Evolutionary conservation across 2,113 vertebrate species (phyloP), one percentile per base, ranked within the genome.

Genomic region (Cariama cristata): DNA sequence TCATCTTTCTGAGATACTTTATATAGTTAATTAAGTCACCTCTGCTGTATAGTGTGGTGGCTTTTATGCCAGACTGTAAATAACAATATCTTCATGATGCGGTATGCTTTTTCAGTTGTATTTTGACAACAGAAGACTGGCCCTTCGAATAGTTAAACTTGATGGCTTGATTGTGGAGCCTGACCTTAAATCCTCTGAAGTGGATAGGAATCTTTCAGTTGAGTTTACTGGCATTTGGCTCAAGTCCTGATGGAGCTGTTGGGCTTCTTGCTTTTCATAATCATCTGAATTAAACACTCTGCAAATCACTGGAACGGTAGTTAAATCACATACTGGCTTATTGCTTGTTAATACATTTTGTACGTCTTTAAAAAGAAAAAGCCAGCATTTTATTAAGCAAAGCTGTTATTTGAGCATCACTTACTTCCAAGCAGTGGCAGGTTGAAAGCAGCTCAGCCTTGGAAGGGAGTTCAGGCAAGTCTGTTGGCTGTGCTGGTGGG

Each of bases 381-480:
- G 12, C 15, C 52, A 71, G 79, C 52, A 59, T 91, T 92, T 93
- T 63, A 80, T 92, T 88, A 88, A 91, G 64, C 79, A 96, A 56
- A 71, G 80, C 58, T 0, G 1, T 84, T 87, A 40, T 89, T 75
- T 85, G 87, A 64, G 69, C 80, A 79, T 89, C 86, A 44, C 59
- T 93, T 85, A 19, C 38, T 77, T 87, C 40, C 47, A 81, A 64
- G 76, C 56, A 60, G 67, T 23, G 81, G 74, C 94, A 95, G n/a
- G 73, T 32, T 95, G 91, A 89, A 94, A 95, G 88, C 91, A 74
- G 86, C 73, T 95, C 86, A 90, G 79, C 58, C 58, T 73, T 1
- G 3, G 71, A 40, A 92, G 45, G 76, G 71, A 66, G 42, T 2
- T 68, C 55, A 81, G 56, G 49, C n/a, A 76, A 71, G 32, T n/a